Evolutionary conservation across 2,797 vertebrate genomes (phyloP), one percentile per base, ranked within the genome.

Genomic region (Cyclopterus lumpus): DNA sequence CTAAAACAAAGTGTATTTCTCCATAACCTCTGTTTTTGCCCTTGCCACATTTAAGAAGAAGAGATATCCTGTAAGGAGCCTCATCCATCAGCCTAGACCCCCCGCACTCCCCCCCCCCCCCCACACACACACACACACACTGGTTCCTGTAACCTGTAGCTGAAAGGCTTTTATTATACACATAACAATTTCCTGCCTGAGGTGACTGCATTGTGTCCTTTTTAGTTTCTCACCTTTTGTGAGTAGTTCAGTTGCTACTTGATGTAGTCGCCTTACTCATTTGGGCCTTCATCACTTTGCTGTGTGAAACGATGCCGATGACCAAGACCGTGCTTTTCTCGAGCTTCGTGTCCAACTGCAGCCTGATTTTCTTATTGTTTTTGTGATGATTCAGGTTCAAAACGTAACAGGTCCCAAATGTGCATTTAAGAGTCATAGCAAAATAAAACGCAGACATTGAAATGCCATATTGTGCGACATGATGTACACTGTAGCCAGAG

Each of bases 111-210:
- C 42, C 40, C 42, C 10, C 3, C 16, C 22, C 30, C 42, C n/a
- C n/a, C n/a, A n/a, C n/a, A 28, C 26, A 28, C 26, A 26, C 34
- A 34, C 34, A 6, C 34, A n/a, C 34, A 8, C 20, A 20, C 32
- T 26, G 20, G 2, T 38, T 66, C 24, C 42, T 71, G 18, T 70
- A 15, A 69, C 63, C 32, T 61, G 66, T 68, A 71, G 51, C 28
- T 68, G 7, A 63, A 70, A 65, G 63, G 36, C 61, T 71, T 71
- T 67, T 22, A 73, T 67, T 18, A 61, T 57, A 57, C 26, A 57
- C 16, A 6, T 57, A 75, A 64, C 4, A 1, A 70, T 78, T 71
- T 49, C 71, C 65, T 61, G 53, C 42, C 49, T 8, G 15, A 65
- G 65, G 65, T 53, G 61, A 4, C 28, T 28, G 26, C 26, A 28